Conservation (phyloP, 1,140 invertebrate species). For the Hydropsyche tenuis region DNA sequence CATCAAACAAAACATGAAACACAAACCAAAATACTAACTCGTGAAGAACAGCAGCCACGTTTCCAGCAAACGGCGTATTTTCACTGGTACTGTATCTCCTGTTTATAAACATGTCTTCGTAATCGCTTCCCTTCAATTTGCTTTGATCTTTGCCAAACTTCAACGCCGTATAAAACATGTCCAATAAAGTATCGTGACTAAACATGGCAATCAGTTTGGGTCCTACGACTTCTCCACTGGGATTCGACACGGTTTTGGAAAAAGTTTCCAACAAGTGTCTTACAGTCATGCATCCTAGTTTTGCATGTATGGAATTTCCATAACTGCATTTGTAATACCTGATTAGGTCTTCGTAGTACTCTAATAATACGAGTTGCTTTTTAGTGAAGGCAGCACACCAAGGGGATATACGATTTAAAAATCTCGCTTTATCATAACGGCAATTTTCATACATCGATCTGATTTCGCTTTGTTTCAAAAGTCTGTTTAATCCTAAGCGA, state of each 20-base stretch:
- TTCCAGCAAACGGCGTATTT: conserved; percentile 74
- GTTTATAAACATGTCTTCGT: conserved; percentile 56
- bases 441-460: conserved; percentile 57
- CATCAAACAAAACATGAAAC: background rate
- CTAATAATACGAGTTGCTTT: conserved; percentile 72
- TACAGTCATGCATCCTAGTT: conserved; percentile 74
- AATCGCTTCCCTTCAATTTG: conserved; percentile 67
- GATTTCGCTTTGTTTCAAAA: conserved; percentile 12
- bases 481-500: background rate
- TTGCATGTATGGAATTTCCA: conserved; percentile 68
- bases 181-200: conserved; percentile 70
- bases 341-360: conserved; percentile 80
- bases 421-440: conserved; percentile 78
- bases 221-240: conserved; percentile 31
- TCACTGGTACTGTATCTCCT: conserved; percentile 72
- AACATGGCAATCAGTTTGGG: conserved; percentile 76
- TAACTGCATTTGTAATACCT: conserved; percentile 76
- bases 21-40: conserved; percentile 36
- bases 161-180: conserved; percentile 67
- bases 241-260: conserved; percentile 49
- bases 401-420: conserved; percentile 66
- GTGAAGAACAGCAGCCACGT: conserved; percentile 70
- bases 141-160: conserved; percentile 69
- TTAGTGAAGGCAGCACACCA: conserved; percentile 77
- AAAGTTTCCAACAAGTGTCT: conserved; percentile 73